A percentile compares a stretch with the other conserved stretches of the same genome.
Evolutionary conservation across 1,140 invertebrate species (phyloP).

Genomic region (Papilio aristodemus): DNA sequence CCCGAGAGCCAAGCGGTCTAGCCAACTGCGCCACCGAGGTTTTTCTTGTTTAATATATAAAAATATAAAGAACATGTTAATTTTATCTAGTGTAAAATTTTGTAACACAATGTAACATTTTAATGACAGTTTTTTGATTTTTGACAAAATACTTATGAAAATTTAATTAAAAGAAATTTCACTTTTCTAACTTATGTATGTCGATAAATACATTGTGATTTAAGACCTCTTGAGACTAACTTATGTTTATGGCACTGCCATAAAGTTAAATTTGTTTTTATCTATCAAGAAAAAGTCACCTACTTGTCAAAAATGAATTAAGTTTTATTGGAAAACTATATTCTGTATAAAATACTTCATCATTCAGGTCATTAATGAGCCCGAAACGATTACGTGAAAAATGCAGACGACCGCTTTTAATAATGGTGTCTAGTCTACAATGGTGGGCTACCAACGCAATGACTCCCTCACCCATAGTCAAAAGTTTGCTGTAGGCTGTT

Average conservation of each 20-base stretch:
- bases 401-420: not conserved
- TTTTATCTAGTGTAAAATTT: too few species aligned
- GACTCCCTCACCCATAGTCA: slow-evolving; percentile 55
- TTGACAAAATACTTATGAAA: too few species aligned
- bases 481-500: slow-evolving; percentile 61
- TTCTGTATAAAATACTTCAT: not conserved
- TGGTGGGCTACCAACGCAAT: slow-evolving; percentile 63
- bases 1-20: too few species aligned
- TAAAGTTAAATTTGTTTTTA: not conserved
- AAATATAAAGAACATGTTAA: too few species aligned
- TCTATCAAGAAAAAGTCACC: not conserved
- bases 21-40: too few species aligned
- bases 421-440: slow-evolving; percentile 36
- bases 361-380: not conserved
- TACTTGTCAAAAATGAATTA: not conserved
- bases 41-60: too few species aligned
- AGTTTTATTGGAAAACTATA: not conserved
- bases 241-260: not conserved
- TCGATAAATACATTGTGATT: too few species aligned
- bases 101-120: too few species aligned
- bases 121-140: too few species aligned
- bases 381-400: slow-evolving; percentile 6
- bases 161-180: too few species aligned
- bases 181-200: too few species aligned
- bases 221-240: not conserved